Evolutionary conservation across 2,113 vertebrate species (phyloP).

Genomic region (human (Homo sapiens)): GRCh38 chr6:133406501-133407000

Average conservation of each 20-base stretch:
- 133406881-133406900: not conserved
- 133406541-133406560: not conserved
- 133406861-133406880: not conserved
- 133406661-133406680: not conserved
- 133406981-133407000: not conserved
- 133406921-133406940: not conserved
- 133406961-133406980: not conserved
- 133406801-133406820: slow-evolving; percentile 8
- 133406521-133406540: not conserved
- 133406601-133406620: not conserved
- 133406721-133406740: not conserved
- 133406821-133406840: not conserved
- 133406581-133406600: not conserved
- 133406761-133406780: not conserved
- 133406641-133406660: not conserved
- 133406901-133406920: not conserved
- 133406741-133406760: not conserved
- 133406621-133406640: not conserved
- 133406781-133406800: not conserved
- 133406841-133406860: not conserved
- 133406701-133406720: not conserved
- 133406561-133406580: not conserved
- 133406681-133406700: not conserved
- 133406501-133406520: not conserved
- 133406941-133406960: not conserved